A percentile compares a stretch with the other conserved stretches of the same genome.
Conservation (phyloP, 1,140 invertebrate species). For the Lordiphosa clarofinis region DNA sequence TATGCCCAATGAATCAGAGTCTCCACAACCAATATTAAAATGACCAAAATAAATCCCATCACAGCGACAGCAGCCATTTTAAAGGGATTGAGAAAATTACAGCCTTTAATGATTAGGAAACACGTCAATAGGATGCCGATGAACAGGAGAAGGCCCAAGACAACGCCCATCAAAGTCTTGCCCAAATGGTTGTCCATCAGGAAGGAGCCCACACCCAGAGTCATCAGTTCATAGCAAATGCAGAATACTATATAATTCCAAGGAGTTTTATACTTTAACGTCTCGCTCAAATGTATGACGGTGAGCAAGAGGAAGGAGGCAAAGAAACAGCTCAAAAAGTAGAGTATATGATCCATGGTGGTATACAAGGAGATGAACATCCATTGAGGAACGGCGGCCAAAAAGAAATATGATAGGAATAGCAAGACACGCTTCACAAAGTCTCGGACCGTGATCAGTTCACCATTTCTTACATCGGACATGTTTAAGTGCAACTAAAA, state of each 20-base stretch:
- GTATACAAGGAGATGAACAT: slow-evolving; percentile 21
- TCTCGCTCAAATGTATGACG: neutral
- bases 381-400: slow-evolving; percentile 41
- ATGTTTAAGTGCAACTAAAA: neutral
- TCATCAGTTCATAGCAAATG: slow-evolving; percentile 39
- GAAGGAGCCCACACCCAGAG: slow-evolving; percentile 24
- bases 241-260: slow-evolving; percentile 9
- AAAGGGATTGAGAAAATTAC: slow-evolving; percentile 25
- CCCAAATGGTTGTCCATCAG: slow-evolving; percentile 15
- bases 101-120: neutral
- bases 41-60: slow-evolving; percentile 21
- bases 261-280: slow-evolving; percentile 5
- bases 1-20: neutral
- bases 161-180: slow-evolving; percentile 6
- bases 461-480: neutral
- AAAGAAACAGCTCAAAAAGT: slow-evolving; percentile 14
- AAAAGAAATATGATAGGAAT: neutral
- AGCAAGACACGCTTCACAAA: slow-evolving; percentile 14
- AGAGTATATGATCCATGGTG: slow-evolving; percentile 7
- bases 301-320: neutral
- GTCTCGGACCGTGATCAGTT: neutral
- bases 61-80: slow-evolving; percentile 3
- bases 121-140: neutral
- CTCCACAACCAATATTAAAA: neutral
- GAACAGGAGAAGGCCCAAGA: neutral